Percentiles rank a stretch among this genome's conserved stretches.
Evolutionary conservation across 2,888 invertebrate species (phyloP).

Genomic region (Chrysolina americana): DNA sequence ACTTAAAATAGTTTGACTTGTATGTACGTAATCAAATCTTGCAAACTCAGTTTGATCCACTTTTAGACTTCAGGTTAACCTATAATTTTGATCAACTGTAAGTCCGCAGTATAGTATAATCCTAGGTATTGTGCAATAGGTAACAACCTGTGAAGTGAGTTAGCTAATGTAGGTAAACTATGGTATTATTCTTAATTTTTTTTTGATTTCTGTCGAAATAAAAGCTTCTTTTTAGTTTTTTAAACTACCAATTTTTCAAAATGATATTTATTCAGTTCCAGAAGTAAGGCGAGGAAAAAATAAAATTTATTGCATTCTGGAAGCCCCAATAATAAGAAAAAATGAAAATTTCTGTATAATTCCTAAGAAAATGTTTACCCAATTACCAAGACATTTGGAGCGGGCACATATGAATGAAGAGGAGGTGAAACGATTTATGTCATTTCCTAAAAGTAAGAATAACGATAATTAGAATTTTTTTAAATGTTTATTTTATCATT

Average conservation of each 20-base stretch:
- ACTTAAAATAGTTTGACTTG: too few relatives aligned
- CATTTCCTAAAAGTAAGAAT: conserved; percentile 22
- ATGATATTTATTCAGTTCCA: neutral
- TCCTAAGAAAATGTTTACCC: neutral
- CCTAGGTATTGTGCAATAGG: too few relatives aligned
- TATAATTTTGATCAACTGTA: too few relatives aligned
- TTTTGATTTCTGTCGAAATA: too few relatives aligned
- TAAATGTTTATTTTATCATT: neutral
- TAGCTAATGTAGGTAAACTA: too few relatives aligned
- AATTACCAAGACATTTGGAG: conserved; percentile 26
- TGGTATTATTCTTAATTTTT: too few relatives aligned
- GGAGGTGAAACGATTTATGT: conserved; percentile 17
- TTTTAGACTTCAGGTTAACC: too few relatives aligned
- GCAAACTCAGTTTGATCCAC: too few relatives aligned
- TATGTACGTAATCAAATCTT: too few relatives aligned
- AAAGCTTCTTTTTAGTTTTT: neutral
- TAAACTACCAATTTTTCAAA: too few relatives aligned
- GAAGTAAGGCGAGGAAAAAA: neutral
- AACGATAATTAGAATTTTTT: neutral
- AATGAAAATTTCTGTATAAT: conserved; percentile 18
- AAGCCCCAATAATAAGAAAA: conserved; percentile 9
- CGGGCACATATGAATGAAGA: conserved; percentile 2
- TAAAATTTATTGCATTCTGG: neutral
- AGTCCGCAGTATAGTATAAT: too few relatives aligned
- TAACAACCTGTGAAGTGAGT: too few relatives aligned